phyloP scores from a whole-genome alignment of 1,140 invertebrate species.

The Trachymyrmex cornetzi region DNA sequence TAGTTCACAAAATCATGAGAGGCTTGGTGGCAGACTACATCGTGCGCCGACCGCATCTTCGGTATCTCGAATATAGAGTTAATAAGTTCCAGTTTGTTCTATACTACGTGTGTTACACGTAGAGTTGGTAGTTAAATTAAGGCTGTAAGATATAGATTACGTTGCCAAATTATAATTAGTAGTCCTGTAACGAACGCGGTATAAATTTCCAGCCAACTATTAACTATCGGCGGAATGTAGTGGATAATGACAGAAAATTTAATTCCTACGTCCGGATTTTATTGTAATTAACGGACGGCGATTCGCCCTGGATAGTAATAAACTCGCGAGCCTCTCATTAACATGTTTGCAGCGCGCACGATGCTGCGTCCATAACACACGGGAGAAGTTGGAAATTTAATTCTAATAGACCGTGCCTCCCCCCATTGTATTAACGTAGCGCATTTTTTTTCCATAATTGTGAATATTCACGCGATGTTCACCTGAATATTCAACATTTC shows the following conservation, averaged over 20 bases:
- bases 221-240: slow-evolving; percentile 18
- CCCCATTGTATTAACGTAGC: slow-evolving; percentile 26
- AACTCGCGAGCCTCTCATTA: slow-evolving; percentile 21
- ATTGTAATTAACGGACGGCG: slow-evolving; percentile 11
- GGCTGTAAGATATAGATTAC: slow-evolving; percentile 3
- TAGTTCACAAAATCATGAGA: slow-evolving; percentile 34
- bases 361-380: neutral
- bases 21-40: slow-evolving; percentile 14
- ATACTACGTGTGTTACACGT: neutral
- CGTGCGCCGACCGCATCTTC: slow-evolving; percentile 22
- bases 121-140: slow-evolving; percentile 46
- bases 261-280: slow-evolving; percentile 14
- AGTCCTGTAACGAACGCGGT: neutral
- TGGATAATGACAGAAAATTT: neutral
- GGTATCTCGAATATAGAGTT: neutral
- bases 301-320: slow-evolving; percentile 29
- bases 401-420: slow-evolving; percentile 12
- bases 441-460: slow-evolving; percentile 17
- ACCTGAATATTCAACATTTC: slow-evolving; percentile 42
- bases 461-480: slow-evolving; percentile 29
- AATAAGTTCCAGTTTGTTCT: slow-evolving; percentile 49
- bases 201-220: slow-evolving; percentile 31
- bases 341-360: neutral
- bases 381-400: slow-evolving; percentile 28
- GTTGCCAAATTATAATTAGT: slow-evolving; percentile 44